phyloP scores from a whole-genome alignment of 2,113 vertebrate species.

The Lathamus discolor region DNA sequence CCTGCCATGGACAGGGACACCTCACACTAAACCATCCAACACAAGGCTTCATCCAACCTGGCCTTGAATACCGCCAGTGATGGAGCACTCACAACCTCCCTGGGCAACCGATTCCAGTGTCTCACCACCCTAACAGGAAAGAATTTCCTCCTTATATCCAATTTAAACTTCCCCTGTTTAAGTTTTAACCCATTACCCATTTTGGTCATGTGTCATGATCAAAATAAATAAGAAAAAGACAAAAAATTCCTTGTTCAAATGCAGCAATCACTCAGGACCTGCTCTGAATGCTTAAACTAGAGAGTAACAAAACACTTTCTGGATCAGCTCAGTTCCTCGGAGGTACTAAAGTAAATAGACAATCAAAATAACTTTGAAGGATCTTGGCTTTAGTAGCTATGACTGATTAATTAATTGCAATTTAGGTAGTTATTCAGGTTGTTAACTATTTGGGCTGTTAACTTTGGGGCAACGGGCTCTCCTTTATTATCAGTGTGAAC shows the following conservation, averaged over 20 bases:
- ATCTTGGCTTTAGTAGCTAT: not conserved
- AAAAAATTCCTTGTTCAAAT: not conserved
- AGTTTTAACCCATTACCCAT: no score
- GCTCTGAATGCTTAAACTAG: not conserved
- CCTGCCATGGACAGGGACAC: no score
- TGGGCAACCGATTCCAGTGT: no score
- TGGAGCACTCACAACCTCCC: no score
- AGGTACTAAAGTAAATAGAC: not conserved
- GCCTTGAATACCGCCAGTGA: no score
- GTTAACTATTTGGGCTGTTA: not conserved
- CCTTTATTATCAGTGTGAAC: not conserved
- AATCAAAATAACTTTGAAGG: not conserved
- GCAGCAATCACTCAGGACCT: not conserved
- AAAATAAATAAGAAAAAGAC: accelerated
- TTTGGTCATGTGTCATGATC: accelerated
- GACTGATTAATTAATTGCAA: not conserved
- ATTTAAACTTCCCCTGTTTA: no score
- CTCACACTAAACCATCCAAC: no score
- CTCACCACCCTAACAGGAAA: no score
- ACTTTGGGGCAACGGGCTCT: not conserved
- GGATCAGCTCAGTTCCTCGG: not conserved
- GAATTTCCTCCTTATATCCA: no score
- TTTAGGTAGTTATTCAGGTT: not conserved
- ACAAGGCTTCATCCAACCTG: no score
- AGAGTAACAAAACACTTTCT: not conserved